phyloP scores from a whole-genome alignment of 1,140 invertebrate species.

The Meloidogyne floridensis region DNA sequence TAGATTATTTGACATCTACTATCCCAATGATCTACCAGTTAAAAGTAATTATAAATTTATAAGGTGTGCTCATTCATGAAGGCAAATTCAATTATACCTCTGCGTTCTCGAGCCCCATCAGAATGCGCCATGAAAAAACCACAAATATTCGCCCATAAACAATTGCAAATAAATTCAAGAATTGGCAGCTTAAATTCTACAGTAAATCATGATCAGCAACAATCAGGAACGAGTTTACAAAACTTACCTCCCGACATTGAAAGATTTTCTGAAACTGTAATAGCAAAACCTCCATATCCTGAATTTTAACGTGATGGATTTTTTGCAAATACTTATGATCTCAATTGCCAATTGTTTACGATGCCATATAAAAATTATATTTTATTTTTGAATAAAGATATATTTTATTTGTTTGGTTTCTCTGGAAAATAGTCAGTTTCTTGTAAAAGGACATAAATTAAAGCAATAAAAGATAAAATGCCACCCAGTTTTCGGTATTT shows the following conservation, averaged over 20 bases:
- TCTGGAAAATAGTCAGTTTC: too few species aligned
- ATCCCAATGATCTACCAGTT: too few species aligned
- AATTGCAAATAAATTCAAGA: neutral
- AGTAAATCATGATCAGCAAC: neutral
- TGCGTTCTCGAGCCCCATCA: neutral
- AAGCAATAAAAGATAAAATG: too few species aligned
- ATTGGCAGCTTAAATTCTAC: neutral
- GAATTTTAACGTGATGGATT: neutral
- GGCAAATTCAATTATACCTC: constrained; percentile 16
- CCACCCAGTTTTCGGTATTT: too few species aligned
- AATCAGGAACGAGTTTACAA: too few species aligned
- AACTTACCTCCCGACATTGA: neutral
- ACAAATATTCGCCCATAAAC: neutral
- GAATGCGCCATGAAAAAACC: neutral
- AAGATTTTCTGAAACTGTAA: neutral
- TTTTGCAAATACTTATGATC: too few species aligned
- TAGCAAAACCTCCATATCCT: neutral
- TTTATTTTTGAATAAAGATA: too few species aligned
- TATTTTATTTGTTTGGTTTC: too few species aligned
- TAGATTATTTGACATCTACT: neutral
- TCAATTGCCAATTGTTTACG: too few species aligned
- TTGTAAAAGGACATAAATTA: too few species aligned
- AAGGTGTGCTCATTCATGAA: constrained; percentile 31
- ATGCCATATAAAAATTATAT: too few species aligned
- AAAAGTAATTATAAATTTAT: neutral